Percentiles rank a stretch among this genome's conserved stretches.
phyloP scores from a whole-genome alignment of 2,113 vertebrate species.

The Craseonycteris thonglongyai region DNA sequence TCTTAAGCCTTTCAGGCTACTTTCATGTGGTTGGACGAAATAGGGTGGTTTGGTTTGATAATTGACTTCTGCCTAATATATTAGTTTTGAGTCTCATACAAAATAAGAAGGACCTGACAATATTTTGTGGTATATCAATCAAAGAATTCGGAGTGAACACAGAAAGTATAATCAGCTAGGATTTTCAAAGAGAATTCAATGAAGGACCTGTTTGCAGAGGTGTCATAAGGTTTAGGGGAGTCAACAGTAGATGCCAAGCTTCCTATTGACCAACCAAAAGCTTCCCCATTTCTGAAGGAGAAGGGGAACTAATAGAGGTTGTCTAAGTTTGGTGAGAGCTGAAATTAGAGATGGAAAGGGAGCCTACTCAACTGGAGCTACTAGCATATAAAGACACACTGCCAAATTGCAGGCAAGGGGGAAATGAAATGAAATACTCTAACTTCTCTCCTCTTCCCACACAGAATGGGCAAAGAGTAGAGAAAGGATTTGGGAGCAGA shows the following conservation, averaged over 20 bases:
- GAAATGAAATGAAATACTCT: background rate
- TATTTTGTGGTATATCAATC: background rate
- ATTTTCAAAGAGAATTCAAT: constrained; percentile 24
- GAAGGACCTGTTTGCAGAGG: background rate
- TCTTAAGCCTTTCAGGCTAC: background rate
- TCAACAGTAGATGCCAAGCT: background rate
- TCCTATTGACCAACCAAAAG: background rate
- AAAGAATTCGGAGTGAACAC: background rate
- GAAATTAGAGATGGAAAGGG: background rate
- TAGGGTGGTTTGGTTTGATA: background rate
- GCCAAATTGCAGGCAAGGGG: background rate
- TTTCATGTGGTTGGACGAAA: background rate
- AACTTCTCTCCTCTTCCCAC: background rate
- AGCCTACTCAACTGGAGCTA: background rate
- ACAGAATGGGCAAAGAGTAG: background rate
- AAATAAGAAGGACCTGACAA: background rate
- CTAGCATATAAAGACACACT: background rate
- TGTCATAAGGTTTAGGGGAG: background rate
- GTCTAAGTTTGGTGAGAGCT: background rate
- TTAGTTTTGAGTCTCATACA: background rate
- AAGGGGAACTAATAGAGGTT: background rate
- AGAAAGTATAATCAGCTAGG: background rate
- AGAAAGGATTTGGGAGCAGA: background rate
- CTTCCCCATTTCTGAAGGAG: background rate
- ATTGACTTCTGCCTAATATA: background rate